Evolutionary conservation across 2,888 invertebrate species (phyloP), one percentile per base, ranked within the genome.

Genomic region (Trissolcus japonicus): DNA sequence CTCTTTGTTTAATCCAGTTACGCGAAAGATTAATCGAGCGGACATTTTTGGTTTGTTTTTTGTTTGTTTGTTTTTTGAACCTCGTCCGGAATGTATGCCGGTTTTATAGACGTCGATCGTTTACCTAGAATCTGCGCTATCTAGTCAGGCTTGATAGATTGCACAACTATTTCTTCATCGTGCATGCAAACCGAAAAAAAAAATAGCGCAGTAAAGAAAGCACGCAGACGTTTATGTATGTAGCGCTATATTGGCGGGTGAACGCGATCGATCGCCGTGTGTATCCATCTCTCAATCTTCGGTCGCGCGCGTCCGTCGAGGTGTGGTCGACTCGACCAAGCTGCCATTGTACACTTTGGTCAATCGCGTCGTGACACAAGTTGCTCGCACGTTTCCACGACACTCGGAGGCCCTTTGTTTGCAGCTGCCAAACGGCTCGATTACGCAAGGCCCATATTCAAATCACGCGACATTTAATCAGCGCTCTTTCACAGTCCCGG

Each of bases 201-300:
- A 25, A 25, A 2, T 71, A 66, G 71, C 66, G 61, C 71, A 71
- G 76, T 59, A 71, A 76, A 71, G 76, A 59, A 76, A 65, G 65
- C 53, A 54, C 66, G 57, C 21, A 14, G 55, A 55, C 50, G 57
- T 65, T 69, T 76, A 71, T 71, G 51, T 66, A 65, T 63, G 61
- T 81, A 82, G 83, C 82, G 82, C 83, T 82, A 83, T 82, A 84
- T 84, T 84, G 82, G 67, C 76, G 60, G 76, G 74, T 78, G 82
- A 83, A 35, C 35, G 83, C 82, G 85, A 84, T 85, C 82, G 84
- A 80, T 79, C 80, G 82, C 40, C 80, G 80, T 83, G 81, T 83
- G 67, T 85, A 84, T 84, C 85, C 80, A 80, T 83, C 82, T 82
- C 83, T 79, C 83, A 79, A 85, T 85, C 84, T 83, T 72, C 57